phyloP scores from a whole-genome alignment of 2,888 invertebrate species.

The Notodonta dromedarius region DNA sequence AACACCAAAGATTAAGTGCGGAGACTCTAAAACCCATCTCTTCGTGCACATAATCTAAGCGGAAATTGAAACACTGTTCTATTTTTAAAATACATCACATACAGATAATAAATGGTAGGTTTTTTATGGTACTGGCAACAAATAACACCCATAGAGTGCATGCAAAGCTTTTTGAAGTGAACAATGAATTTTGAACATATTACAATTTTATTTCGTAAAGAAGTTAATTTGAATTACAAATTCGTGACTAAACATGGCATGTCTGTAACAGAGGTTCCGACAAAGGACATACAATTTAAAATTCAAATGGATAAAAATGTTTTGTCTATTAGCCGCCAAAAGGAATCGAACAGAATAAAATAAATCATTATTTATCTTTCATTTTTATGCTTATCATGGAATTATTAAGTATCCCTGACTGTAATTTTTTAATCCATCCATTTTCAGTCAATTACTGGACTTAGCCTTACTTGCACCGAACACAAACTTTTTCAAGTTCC shows the following conservation, averaged over 20 bases:
- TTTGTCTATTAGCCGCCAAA: slow-evolving; percentile 7
- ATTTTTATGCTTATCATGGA: too few species aligned
- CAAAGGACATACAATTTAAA: slow-evolving; percentile 18
- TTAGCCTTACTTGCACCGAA: too few species aligned
- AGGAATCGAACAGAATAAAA: neutral
- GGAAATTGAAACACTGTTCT: slow-evolving; percentile 21
- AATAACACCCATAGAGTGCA: slow-evolving; percentile 53
- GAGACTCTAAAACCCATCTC: slow-evolving; percentile 26
- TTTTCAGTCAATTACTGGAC: too few species aligned
- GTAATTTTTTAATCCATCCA: too few species aligned
- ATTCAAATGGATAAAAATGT: slow-evolving; percentile 1
- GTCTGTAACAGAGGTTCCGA: slow-evolving; percentile 9
- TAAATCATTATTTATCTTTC: too few species aligned
- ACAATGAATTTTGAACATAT: slow-evolving; percentile 47
- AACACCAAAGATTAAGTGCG: slow-evolving; percentile 60
- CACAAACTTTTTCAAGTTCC: too few species aligned
- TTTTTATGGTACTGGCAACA: slow-evolving; percentile 42
- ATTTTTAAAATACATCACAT: slow-evolving; percentile 18
- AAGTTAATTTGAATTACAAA: slow-evolving; percentile 58
- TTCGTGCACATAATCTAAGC: slow-evolving; percentile 49
- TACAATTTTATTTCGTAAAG: slow-evolving; percentile 31
- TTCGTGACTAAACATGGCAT: slow-evolving; percentile 18
- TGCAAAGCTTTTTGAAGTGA: slow-evolving; percentile 52
- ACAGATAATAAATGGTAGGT: slow-evolving; percentile 22
- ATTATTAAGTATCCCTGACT: too few species aligned